A percentile compares a stretch with the other conserved stretches of the same genome.
These are phyloP conservation scores for Drosophila conformis DNA, from an alignment of 2,888 invertebrate species.

Conservation along the genomic window DNA sequence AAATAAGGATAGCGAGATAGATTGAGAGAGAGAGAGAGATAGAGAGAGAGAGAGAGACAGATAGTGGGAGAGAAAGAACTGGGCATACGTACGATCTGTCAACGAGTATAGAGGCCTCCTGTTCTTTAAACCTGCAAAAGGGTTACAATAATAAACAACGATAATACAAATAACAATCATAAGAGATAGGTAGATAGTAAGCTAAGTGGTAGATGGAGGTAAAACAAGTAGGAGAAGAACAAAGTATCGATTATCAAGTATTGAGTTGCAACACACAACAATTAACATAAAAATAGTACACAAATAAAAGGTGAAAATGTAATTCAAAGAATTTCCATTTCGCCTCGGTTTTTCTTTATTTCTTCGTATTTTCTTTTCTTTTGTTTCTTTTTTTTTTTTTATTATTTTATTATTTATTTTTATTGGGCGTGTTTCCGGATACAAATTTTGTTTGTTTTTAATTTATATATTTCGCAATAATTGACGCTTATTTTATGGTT, in stretches of 20 bases:
- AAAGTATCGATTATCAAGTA: conserved; percentile 31
- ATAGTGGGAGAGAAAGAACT: conserved; percentile 52
- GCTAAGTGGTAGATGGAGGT: conserved; percentile 29
- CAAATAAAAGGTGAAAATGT: not conserved
- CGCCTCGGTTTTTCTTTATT: not conserved
- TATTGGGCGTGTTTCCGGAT: not conserved
- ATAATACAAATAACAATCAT: conserved; percentile 73
- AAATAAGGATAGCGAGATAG: conserved; percentile 2
- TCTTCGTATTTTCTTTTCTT: not conserved
- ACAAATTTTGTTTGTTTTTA: not conserved
- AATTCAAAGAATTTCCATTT: not conserved
- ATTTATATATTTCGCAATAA: conserved; percentile 28
- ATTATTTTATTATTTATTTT: not conserved
- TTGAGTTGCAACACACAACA: conserved; percentile 11
- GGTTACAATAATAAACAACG: conserved; percentile 82
- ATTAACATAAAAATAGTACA: conserved; percentile 15
- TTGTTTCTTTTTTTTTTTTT: not conserved
- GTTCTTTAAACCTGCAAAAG: conserved; percentile 85
- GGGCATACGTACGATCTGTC: conserved; percentile 85
- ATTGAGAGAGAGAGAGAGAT: not conserved
- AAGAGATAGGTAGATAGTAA: conserved; percentile 31
- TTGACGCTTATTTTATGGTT: conserved; percentile 60
- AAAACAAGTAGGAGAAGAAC: conserved; percentile 25
- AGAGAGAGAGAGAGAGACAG: conserved; percentile 12
- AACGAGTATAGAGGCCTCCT: conserved; percentile 85